Evolutionary conservation across 2,888 invertebrate genomes (phyloP), one percentile per base, ranked within the genome.

Genomic region (Aethes cnicana): DNA sequence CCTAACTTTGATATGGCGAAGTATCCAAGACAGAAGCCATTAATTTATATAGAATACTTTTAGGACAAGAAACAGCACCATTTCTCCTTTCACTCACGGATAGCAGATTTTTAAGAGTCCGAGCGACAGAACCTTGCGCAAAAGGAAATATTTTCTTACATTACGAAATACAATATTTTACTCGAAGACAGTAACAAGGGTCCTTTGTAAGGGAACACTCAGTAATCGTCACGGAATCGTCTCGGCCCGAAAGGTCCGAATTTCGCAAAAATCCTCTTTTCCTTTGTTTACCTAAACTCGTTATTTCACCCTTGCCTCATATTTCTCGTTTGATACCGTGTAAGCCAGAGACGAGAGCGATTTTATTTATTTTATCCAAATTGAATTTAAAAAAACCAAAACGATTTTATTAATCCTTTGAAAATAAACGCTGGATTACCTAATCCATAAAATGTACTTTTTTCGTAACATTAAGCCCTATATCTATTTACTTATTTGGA

Each of bases 271-370:
- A 55, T 28, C 39, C 39, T n/a, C n/a, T n/a, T 39, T 62, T 64
- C 72, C 70, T 76, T 77, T 75, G 77, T 77, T 78, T 72, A 69
- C 69, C 60, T 76, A 69, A 77, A 70, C 77, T 80, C 74, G 78
- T 81, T 81, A 81, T 78, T 77, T 75, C 66, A 77, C 78, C 81
- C 80, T 77, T 74, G 75, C 72, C 66, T 69, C 66, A 67, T 72
- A 69, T 73, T 77, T 72, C 59, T 64, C 56, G 64, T 68, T 67
- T 57, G 42, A 59, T 52, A 43, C 61, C 66, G 66, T 62, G 37
- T 50, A 57, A 61, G 57, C 16, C 20, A 55, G 8, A 36, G 21
- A n/a, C 35, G 0, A 12, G 4, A 7, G 47, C 39, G 47, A n/a
- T 18, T 6, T 0, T 8, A 0, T 20, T 3, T 4, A 2, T 7